A percentile compares a stretch with the other conserved stretches of the same genome.
phyloP scores from a whole-genome alignment of 2,797 vertebrate genomes.

The Ctenosaura bakeri region DNA sequence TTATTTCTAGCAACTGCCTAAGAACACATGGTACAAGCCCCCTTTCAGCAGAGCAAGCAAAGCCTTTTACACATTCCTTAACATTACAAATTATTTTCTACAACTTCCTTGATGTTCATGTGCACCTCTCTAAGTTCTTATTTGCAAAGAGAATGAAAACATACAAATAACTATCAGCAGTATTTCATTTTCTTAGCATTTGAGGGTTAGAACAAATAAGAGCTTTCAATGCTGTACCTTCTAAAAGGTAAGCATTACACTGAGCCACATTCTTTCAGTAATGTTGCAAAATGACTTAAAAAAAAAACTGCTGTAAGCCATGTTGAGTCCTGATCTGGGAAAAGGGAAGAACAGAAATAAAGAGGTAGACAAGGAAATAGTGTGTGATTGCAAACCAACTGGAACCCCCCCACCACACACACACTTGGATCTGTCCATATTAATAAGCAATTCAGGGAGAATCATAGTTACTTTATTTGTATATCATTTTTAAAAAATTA shows the following conservation, averaged over 20 bases:
- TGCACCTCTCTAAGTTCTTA: rapidly evolving
- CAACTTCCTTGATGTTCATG: rapidly evolving
- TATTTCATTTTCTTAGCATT: constrained; percentile 6
- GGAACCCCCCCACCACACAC: too few relatives aligned
- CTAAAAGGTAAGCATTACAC: not conserved
- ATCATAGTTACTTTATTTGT: too few relatives aligned
- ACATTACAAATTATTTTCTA: rapidly evolving
- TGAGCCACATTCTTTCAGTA: not conserved
- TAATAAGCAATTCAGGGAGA: too few relatives aligned
- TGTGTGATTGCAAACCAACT: too few relatives aligned
- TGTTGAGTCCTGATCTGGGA: too few relatives aligned
- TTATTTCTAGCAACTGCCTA: not conserved
- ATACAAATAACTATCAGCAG: not conserved
- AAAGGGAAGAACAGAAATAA: too few relatives aligned
- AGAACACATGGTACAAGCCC: not conserved
- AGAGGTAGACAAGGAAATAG: too few relatives aligned
- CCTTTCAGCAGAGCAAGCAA: not conserved
- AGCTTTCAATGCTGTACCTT: not conserved
- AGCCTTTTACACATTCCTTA: not conserved
- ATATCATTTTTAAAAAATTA: too few relatives aligned
- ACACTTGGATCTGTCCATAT: too few relatives aligned
- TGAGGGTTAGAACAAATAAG: not conserved
- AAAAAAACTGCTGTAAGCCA: too few relatives aligned
- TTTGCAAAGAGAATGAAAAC: rapidly evolving
- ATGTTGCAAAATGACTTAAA: not conserved